A percentile compares a stretch with the other conserved stretches of the same genome.
Conservation (phyloP, 2,888 invertebrate genomes). For the Quadroppia sp. region DNA sequence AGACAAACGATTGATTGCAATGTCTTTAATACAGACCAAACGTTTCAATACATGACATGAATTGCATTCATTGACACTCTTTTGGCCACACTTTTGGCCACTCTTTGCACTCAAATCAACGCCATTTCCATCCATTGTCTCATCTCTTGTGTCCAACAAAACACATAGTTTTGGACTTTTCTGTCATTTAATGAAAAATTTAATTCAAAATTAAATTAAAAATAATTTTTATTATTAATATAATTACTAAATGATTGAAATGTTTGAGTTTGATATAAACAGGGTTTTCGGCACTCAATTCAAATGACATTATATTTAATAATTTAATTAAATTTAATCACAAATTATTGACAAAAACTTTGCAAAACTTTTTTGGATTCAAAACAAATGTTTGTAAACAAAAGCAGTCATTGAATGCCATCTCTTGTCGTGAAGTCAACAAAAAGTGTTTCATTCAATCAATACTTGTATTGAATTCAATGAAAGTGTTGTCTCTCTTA, state of each 20-base stretch:
- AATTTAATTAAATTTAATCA: no score
- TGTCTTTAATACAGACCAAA: slow-evolving; percentile 28
- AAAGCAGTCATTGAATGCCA: no score
- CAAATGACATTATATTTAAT: neutral
- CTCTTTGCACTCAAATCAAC: no score
- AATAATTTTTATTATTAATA: neutral
- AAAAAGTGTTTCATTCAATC: no score
- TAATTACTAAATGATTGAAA: neutral
- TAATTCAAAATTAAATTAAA: neutral
- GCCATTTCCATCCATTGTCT: neutral
- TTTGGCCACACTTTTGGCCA: no score
- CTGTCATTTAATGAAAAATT: neutral
- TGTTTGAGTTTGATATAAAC: neutral
- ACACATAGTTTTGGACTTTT: slow-evolving; percentile 9
- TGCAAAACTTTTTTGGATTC: no score
- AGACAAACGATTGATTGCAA: slow-evolving; percentile 30
- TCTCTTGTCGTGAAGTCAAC: no score
- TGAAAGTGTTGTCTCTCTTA: no score
- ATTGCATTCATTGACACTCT: slow-evolving; percentile 6
- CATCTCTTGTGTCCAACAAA: neutral
- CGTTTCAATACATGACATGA: slow-evolving; percentile 35
- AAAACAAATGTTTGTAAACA: no score
- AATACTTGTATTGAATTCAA: no score
- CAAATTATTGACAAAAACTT: no score
- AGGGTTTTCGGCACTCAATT: neutral